These are phyloP conservation scores for Geotrypetes seraphini DNA, from an alignment of 2,797 vertebrate genomes.

Conservation along the genomic window DNA sequence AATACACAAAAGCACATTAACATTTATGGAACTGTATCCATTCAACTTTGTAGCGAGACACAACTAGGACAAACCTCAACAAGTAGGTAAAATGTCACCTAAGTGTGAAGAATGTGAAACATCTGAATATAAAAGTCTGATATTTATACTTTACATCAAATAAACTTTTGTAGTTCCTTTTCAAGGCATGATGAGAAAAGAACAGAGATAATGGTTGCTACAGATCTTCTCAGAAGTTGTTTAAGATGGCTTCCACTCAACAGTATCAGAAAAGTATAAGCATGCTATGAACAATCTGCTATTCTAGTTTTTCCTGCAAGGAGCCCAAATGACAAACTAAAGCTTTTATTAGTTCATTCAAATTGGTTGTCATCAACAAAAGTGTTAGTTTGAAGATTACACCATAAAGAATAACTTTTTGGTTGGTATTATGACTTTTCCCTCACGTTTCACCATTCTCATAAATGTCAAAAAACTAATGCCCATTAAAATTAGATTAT, in stretches of 20 bases:
- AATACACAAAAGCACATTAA: slow-evolving; percentile 58
- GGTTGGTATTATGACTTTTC: too few relatives aligned
- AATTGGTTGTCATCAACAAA: not conserved
- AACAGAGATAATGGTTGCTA: slow-evolving; percentile 88
- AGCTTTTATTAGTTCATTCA: not conserved
- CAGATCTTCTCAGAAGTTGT: slow-evolving; percentile 49
- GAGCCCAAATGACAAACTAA: slow-evolving; percentile 7
- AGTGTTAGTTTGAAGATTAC: not conserved
- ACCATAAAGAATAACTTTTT: too few relatives aligned
- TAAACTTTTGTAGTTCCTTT: slow-evolving; percentile 17
- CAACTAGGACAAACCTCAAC: slow-evolving; percentile 48
- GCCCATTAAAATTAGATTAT: too few relatives aligned
- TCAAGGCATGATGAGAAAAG: slow-evolving; percentile 58
- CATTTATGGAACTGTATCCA: slow-evolving; percentile 48
- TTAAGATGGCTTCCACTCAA: slow-evolving; percentile 6
- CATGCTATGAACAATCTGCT: not conserved
- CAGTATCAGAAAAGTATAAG: slow-evolving; percentile 10
- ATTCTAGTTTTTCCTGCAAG: slow-evolving; percentile 26
- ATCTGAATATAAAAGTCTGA: slow-evolving; percentile 41
- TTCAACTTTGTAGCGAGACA: slow-evolving; percentile 46
- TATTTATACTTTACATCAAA: slow-evolving; percentile 49
- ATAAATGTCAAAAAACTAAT: too few relatives aligned
- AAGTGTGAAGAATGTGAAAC: slow-evolving; percentile 36
- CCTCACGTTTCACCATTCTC: too few relatives aligned
- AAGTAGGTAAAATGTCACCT: slow-evolving; percentile 42